phyloP scores from a whole-genome alignment of 2,888 invertebrate species.

The Synanthedon myopaeformis region DNA sequence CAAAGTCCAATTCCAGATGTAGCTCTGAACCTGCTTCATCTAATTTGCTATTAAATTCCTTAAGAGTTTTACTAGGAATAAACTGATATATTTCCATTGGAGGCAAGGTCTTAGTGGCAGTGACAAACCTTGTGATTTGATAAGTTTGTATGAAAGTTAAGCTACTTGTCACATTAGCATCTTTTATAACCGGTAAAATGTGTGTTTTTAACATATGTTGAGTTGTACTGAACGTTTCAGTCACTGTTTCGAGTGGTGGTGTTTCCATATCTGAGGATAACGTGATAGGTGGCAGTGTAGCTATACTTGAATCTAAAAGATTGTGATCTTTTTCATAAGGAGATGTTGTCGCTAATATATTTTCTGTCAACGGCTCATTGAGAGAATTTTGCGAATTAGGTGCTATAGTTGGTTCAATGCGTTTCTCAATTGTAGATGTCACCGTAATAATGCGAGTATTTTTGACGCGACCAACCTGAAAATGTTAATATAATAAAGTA shows the following conservation, averaged over 20 bases:
- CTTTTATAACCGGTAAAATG: conserved; percentile 83
- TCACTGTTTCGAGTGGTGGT: conserved; percentile 87
- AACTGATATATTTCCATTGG: conserved; percentile 90
- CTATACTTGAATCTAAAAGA: conserved; percentile 81
- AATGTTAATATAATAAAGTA: conserved; percentile 10
- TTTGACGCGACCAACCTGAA: conserved; percentile 85
- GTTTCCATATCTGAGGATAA: conserved; percentile 83
- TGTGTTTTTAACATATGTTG: conserved; percentile 91
- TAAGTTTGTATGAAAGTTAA: conserved; percentile 91
- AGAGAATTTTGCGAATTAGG: conserved; percentile 70
- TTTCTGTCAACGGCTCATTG: conserved; percentile 86
- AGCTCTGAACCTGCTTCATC: conserved; percentile 91
- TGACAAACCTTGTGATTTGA: conserved; percentile 86
- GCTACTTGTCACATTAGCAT: conserved; percentile 78
- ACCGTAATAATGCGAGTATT: conserved; percentile 90
- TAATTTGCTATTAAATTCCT: conserved; percentile 88
- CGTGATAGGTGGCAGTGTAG: conserved; percentile 84
- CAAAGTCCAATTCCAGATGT: conserved; percentile 87
- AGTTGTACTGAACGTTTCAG: conserved; percentile 92
- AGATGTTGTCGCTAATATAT: conserved; percentile 83
- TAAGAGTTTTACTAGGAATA: conserved; percentile 85
- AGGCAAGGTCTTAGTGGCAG: conserved; percentile 90
- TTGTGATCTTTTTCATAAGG: conserved; percentile 79
- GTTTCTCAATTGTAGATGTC: conserved; percentile 87
- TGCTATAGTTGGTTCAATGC: conserved; percentile 72